Evolutionary conservation across 2,113 vertebrate genomes (phyloP), one percentile per base, ranked within the genome.

Genomic region (Neofelis nebulosa): DNA sequence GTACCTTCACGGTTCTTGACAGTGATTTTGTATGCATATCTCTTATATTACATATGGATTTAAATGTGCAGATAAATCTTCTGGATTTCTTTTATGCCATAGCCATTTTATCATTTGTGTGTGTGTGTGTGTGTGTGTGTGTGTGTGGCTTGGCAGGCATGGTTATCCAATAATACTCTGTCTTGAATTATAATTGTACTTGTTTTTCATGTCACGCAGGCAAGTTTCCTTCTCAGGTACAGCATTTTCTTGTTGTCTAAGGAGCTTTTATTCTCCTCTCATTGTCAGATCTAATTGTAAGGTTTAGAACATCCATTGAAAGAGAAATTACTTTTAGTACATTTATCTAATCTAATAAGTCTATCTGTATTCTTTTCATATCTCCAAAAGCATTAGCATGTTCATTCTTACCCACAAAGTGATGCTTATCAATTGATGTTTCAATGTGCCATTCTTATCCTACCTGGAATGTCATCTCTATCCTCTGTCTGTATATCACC

Each of bases 201-300:
- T 84, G 2, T 13, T 79, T 80, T 94, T 92, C 45, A 29, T 73
- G 48, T 73, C 52, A 65, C 1, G 2, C 23, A 33, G 36, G 66
- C 41, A 92, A 45, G 48, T 38, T 89, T 89, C 69, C n/a, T 83
- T 97, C 63, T 57, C 61, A 79, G 41, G 12, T 66, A 86, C 11
- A 80, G 25, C 76, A 83, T 91, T 94, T 96, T 85, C 61, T 91
- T 85, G 11, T n/a, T 38, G n/a, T 94, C 31, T 16, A 82, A 94
- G 50, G 63, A 89, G 4, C 31, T 65, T 83, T 63, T 76, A 38
- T 18, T 79, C 31, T 94, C 31, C 0, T 71, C 25, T 93, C 36
- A 63, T 65, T 69, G 50, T 94, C 82, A 94, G 13, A 55, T 88
- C 41, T 78, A 31, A 21, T 48, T 83, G 63, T 83, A n/a, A 65